phyloP scores from a whole-genome alignment of 1,140 invertebrate genomes.

The Drosophila lowei region DNA sequence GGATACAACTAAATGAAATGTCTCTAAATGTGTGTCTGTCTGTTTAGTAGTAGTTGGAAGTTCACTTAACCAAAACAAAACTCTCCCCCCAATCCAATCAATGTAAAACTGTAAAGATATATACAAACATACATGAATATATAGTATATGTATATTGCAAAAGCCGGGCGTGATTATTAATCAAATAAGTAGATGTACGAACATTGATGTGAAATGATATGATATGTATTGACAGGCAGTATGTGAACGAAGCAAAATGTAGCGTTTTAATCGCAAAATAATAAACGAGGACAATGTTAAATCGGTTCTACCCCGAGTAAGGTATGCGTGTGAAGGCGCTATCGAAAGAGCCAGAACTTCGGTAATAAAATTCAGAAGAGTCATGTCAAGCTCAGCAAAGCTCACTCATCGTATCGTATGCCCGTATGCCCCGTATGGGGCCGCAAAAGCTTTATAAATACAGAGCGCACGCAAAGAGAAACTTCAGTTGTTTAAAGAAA shows the following conservation, averaged over 20 bases:
- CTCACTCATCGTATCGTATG: not conserved
- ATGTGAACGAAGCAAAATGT: constrained; percentile 45
- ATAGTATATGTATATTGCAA: constrained; percentile 53
- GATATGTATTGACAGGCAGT: not conserved
- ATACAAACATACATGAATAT: constrained; percentile 28
- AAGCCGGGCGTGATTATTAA: constrained; percentile 70
- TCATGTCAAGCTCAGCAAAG: constrained; percentile 6
- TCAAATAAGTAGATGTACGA: constrained; percentile 41
- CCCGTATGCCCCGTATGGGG: too few relatives aligned
- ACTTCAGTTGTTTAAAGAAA: constrained; percentile 12
- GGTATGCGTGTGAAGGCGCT: constrained; percentile 17
- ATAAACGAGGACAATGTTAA: constrained; percentile 58
- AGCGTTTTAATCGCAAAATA: constrained; percentile 61
- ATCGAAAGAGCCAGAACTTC: constrained; percentile 19
- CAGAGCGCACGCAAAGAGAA: constrained; percentile 39
- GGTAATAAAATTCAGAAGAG: constrained; percentile 1
- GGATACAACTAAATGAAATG: constrained; percentile 29
- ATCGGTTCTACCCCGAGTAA: constrained; percentile 12
- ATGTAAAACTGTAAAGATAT: constrained; percentile 43
- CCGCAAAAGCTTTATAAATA: constrained; percentile 36
- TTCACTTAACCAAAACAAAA: constrained; percentile 48
- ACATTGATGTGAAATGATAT: not conserved
- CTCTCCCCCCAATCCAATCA: constrained; percentile 29
- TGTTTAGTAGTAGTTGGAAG: constrained; percentile 56
- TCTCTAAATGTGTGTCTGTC: constrained; percentile 69